A percentile compares a stretch with the other conserved stretches of the same genome.
phyloP scores from a whole-genome alignment of 2,888 invertebrate genomes.

The Auanema freiburgensis region DNA sequence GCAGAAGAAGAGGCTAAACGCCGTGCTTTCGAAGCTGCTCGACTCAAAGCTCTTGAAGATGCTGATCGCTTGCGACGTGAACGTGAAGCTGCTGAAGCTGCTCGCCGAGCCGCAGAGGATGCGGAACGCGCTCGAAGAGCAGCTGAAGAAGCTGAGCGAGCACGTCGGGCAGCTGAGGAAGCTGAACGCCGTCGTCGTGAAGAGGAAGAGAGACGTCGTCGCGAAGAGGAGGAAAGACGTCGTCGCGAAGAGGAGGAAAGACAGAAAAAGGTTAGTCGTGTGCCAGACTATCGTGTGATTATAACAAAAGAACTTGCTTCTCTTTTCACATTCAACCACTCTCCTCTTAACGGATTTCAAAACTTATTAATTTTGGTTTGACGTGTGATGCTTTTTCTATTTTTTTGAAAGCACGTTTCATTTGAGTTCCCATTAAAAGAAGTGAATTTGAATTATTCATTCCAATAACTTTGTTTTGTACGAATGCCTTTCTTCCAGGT shows the following conservation, averaged over 20 bases:
- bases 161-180: constrained; percentile 55
- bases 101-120: constrained; percentile 54
- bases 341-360: constrained; percentile 7
- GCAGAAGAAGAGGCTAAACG: constrained; percentile 62
- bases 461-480: background rate
- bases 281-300: constrained; percentile 4
- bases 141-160: constrained; percentile 53
- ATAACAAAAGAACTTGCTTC: background rate
- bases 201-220: constrained; percentile 49
- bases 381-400: constrained; percentile 6
- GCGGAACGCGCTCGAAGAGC: constrained; percentile 53
- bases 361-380: constrained; percentile 1
- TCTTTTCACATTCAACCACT: no score
- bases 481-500: constrained; percentile 32
- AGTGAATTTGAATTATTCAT: constrained; percentile 15
- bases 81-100: constrained; percentile 63
- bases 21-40: constrained; percentile 63
- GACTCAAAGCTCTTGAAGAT: constrained; percentile 62
- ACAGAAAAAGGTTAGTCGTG: background rate
- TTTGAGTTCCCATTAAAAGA: background rate
- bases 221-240: constrained; percentile 32
- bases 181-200: constrained; percentile 55
- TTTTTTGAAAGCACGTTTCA: constrained; percentile 2
- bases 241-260: constrained; percentile 37
- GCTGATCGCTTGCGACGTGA: constrained; percentile 60